A percentile compares a stretch with the other conserved stretches of the same genome.
These are phyloP conservation scores for Chymomyza caudatula DNA, from an alignment of 2,888 invertebrate genomes.

Conservation along the genomic window DNA sequence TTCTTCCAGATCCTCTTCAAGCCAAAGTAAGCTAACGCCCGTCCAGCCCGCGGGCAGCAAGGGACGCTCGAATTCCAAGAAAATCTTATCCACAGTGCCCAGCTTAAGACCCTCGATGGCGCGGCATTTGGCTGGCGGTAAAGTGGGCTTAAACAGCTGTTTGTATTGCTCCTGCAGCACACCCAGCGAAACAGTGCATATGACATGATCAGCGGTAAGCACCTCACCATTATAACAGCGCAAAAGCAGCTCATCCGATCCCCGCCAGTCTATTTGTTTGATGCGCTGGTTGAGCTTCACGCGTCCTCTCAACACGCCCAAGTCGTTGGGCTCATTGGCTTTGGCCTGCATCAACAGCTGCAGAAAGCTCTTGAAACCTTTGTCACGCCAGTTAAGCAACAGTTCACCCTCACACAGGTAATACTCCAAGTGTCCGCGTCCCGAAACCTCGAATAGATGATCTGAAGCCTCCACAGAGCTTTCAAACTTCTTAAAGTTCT, in stretches of 20 bases:
- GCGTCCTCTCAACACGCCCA: conserved; percentile 72
- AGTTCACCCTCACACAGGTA: conserved; percentile 85
- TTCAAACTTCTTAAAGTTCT: conserved; percentile 81
- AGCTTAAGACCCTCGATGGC: conserved; percentile 80
- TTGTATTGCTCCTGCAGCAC: conserved; percentile 79
- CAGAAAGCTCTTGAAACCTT: conserved; percentile 84
- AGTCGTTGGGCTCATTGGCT: conserved; percentile 30
- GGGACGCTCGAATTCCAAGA: conserved; percentile 80
- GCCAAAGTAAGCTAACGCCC: conserved; percentile 81
- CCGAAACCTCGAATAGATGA: conserved; percentile 84
- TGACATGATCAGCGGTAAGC: conserved; percentile 80
- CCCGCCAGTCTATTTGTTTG: conserved; percentile 59
- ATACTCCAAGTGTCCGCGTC: conserved; percentile 82
- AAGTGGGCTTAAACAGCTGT: conserved; percentile 78
- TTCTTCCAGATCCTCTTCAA: conserved; percentile 76
- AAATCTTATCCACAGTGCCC: conserved; percentile 83
- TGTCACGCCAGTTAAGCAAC: conserved; percentile 86
- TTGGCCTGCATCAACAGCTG: conserved; percentile 81
- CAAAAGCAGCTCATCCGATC: conserved; percentile 39
- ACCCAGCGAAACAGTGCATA: conserved; percentile 82
- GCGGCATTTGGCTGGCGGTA: conserved; percentile 78
- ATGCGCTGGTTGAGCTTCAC: conserved; percentile 64
- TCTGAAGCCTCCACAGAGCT: conserved; percentile 81
- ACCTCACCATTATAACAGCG: conserved; percentile 75
- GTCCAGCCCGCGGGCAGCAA: conserved; percentile 80